Evolutionary conservation across 35 echinoderm and acorn worm genomes (phyloP).

Genomic region (Apostichopus parvimensis): DNA sequence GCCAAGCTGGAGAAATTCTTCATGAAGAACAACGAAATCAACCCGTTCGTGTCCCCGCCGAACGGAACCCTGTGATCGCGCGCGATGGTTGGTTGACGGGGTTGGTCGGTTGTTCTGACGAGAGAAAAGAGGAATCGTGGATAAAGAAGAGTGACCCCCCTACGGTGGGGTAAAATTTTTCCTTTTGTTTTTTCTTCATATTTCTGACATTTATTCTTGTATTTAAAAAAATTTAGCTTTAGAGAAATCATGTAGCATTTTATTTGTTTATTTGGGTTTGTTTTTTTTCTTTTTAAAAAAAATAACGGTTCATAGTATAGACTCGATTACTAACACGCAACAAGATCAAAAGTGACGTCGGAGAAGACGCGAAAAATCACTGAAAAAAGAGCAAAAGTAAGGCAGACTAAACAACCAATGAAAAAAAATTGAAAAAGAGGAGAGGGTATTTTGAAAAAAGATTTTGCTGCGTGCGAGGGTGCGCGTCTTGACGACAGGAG

Average conservation of each 20-base stretch:
- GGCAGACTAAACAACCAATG: not conserved
- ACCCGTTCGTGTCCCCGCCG: conserved; percentile 83
- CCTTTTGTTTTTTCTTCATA: conserved; percentile 17
- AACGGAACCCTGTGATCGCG: conserved; percentile 81
- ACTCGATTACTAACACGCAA: conserved; percentile 19
- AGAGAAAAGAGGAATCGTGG: not conserved
- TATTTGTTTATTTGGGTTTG: conserved; percentile 11
- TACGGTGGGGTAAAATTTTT: not conserved
- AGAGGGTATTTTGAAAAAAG: too few relatives aligned
- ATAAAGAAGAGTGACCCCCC: not conserved
- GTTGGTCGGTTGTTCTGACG: not conserved
- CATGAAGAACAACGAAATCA: conserved; percentile 98
- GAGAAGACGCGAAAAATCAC: not conserved
- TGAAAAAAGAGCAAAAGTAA: conserved; percentile 19
- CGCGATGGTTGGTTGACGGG: too few relatives aligned
- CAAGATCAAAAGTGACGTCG: not conserved
- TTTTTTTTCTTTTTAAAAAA: not conserved
- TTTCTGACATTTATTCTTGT: conserved; percentile 48
- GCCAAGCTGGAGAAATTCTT: conserved; percentile 99
- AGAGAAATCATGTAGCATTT: conserved; percentile 39
- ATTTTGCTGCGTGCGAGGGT: too few relatives aligned
- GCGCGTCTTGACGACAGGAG: too few relatives aligned
- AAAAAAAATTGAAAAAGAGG: conserved; percentile 31
- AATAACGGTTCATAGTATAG: not conserved
- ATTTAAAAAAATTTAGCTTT: not conserved